These are phyloP conservation scores for Parazoanthus darwini DNA, from an alignment of 92 coral and sea anemone species.

Conservation along the genomic window DNA sequence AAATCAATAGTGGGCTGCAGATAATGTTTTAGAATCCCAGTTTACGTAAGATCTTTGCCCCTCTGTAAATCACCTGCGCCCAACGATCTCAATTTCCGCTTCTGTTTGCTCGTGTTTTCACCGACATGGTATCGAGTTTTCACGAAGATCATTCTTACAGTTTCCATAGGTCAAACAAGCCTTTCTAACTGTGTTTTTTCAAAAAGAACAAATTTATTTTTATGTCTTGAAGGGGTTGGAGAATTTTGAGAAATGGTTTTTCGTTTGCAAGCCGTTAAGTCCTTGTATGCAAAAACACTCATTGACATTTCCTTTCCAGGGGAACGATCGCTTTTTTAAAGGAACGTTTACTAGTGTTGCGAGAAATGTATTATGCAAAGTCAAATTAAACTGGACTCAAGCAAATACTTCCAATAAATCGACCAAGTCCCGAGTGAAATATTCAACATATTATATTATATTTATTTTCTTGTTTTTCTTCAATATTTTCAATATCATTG, in stretches of 20 bases:
- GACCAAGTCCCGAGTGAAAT: background rate
- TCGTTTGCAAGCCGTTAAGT: background rate
- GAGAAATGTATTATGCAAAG: background rate
- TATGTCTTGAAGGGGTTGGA: background rate
- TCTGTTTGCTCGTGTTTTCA: background rate
- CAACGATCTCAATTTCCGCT: slow-evolving; percentile 42
- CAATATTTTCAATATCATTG: background rate
- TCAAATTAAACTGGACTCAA: background rate
- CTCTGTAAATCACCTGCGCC: slow-evolving; percentile 26
- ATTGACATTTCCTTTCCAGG: slow-evolving; percentile 16
- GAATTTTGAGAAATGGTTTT: background rate
- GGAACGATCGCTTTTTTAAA: background rate
- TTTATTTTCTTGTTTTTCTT: background rate
- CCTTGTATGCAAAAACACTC: background rate
- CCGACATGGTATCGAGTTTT: slow-evolving; percentile 20
- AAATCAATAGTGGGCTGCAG: background rate
- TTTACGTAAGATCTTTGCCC: background rate
- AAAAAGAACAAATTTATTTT: background rate
- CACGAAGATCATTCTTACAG: background rate
- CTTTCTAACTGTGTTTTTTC: background rate
- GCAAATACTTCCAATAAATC: background rate
- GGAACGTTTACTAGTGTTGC: background rate
- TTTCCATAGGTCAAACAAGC: background rate
- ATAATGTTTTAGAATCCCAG: background rate
- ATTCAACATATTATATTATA: background rate